Evolutionary conservation across 2,888 invertebrate species (phyloP).

Genomic region (Rhaphigaster nebulosa): DNA sequence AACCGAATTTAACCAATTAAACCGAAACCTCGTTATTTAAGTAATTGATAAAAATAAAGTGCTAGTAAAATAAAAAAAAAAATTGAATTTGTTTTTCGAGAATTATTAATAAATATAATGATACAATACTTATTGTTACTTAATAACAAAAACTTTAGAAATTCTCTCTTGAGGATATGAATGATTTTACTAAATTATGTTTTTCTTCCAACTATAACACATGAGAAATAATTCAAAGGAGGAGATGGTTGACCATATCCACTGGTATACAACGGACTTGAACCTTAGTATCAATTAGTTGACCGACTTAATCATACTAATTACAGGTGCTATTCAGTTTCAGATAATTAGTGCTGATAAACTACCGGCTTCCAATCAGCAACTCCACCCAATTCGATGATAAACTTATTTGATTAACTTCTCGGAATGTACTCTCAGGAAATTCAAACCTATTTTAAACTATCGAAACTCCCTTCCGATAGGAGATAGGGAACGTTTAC

Average conservation of each 20-base stretch:
- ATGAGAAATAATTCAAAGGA: background rate
- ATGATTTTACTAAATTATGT: background rate
- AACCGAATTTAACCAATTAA: too few species aligned
- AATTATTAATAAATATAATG: too few species aligned
- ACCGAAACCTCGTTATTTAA: too few species aligned
- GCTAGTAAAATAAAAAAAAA: too few species aligned
- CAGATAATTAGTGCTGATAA: slow-evolving; percentile 11
- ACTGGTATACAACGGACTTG: background rate
- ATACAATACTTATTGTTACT: too few species aligned
- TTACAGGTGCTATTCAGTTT: background rate
- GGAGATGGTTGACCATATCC: background rate
- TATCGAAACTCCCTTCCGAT: too few species aligned
- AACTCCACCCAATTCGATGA: background rate
- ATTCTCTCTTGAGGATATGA: background rate
- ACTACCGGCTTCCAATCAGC: background rate
- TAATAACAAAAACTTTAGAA: too few species aligned
- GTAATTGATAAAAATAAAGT: too few species aligned
- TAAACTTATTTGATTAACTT: background rate
- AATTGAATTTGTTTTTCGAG: too few species aligned
- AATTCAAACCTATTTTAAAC: too few species aligned
- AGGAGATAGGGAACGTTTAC: too few species aligned
- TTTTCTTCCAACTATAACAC: background rate
- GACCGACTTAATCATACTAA: slow-evolving; percentile 5
- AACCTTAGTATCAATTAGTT: background rate
- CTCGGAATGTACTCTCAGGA: too few species aligned